Percentiles rank a stretch among this genome's conserved stretches.
Evolutionary conservation across 2,888 invertebrate species (phyloP).

Genomic region (Pammene fasciana): DNA sequence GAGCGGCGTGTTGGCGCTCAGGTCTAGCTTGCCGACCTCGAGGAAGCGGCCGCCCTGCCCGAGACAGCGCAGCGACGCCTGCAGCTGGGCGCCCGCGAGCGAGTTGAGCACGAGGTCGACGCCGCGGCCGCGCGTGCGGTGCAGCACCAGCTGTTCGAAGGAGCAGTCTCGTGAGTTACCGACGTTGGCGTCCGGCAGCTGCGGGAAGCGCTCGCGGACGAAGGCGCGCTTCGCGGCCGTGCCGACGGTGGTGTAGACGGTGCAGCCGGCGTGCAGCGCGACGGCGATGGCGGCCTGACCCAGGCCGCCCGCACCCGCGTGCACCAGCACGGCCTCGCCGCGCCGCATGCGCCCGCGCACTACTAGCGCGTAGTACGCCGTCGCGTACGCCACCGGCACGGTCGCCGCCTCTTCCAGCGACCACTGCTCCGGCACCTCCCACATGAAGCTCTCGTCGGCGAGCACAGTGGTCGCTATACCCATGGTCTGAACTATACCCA

Average conservation of each 20-base stretch:
- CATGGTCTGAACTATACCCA: constrained; percentile 96
- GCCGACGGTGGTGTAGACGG: constrained; percentile 94
- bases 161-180: constrained; percentile 85
- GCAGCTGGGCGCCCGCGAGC: constrained; percentile 95
- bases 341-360: constrained; percentile 89
- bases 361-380: constrained; percentile 92
- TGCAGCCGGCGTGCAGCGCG: constrained; percentile 91
- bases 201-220: constrained; percentile 90
- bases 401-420: constrained; percentile 93
- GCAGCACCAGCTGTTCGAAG: constrained; percentile 79
- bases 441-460: constrained; percentile 92
- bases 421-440: constrained; percentile 95
- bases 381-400: constrained; percentile 93
- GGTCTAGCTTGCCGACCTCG: constrained; percentile 98
- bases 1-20: constrained; percentile 94
- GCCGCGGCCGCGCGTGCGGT: constrained; percentile 86
- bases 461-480: constrained; percentile 95
- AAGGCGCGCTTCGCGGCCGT: constrained; percentile 94
- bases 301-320: constrained; percentile 92
- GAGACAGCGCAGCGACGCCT: constrained; percentile 95
- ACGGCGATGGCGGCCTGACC: constrained; percentile 96
- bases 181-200: constrained; percentile 90
- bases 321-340: constrained; percentile 91
- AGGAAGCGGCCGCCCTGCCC: constrained; percentile 97
- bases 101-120: constrained; percentile 98